Percentiles rank a stretch among this genome's conserved stretches.
Conservation (phyloP, 2,888 invertebrate species). For the Lucinisca nassula region DNA sequence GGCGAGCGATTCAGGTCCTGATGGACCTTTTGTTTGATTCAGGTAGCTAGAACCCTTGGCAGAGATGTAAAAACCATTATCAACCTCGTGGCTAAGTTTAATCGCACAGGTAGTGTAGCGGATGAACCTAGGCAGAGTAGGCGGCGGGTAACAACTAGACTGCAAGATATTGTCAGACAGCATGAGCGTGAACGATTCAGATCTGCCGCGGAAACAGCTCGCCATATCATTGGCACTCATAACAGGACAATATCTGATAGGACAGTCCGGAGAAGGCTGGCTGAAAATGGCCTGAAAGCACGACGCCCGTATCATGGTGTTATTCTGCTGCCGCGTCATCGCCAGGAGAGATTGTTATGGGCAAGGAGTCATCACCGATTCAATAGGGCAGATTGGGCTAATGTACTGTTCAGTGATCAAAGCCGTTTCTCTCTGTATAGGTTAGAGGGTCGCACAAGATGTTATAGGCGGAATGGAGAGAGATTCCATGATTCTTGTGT, state of each 20-base stretch:
- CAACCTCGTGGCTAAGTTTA: background rate
- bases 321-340: constrained; percentile 20
- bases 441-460: constrained; percentile 12
- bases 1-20: no score
- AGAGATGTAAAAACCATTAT: background rate
- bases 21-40: background rate
- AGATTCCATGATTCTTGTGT: constrained; percentile 15
- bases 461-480: constrained; percentile 44
- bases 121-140: background rate
- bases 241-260: background rate
- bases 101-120: background rate
- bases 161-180: background rate
- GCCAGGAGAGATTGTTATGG: constrained; percentile 19
- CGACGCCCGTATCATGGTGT: constrained; percentile 4
- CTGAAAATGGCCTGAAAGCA: constrained; percentile 20
- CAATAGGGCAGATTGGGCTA: constrained; percentile 53
- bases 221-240: background rate
- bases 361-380: constrained; percentile 33
- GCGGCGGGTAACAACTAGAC: background rate
- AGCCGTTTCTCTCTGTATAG: background rate
- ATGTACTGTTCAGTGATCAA: constrained; percentile 52
- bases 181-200: background rate
- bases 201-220: background rate
- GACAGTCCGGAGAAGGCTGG: constrained; percentile 27
- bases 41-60: background rate